Base-by-base conservation (phyloP, 2,113 vertebrate genomes). In the Perccottus glenii region DNA sequence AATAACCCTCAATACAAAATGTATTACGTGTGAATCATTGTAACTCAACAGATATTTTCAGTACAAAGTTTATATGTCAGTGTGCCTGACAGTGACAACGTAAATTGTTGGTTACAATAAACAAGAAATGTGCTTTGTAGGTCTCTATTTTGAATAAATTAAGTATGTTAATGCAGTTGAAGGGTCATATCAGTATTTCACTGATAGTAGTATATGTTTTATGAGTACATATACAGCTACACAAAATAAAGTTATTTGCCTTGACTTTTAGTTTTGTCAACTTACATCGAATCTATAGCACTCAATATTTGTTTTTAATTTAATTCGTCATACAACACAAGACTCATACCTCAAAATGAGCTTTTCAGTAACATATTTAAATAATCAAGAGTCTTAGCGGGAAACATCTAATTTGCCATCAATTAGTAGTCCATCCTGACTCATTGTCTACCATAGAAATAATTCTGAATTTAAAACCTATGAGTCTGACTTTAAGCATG, bases 81-180 rank as follows among this genome's bases (percentile, higher is more conserved):
- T n/a, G n/a, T n/a, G n/a, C n/a, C n/a, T n/a, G n/a, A n/a, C n/a
- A n/a, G 19, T 52, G 50, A 47, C 38, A 56, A 42, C 48, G 33
- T 67, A 60, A 60, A 49, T 45, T 46, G 2, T 6, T 56, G 68
- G 50, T 67, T 70, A 52, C 57, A 40, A 56, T 60, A 40, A 76
- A 60, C 60, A 57, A 75, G 47, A 19, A 67, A 64, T 60, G 14
- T 43, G 53, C 47, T 12, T 40, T 36, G 33, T 11, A 50, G 58
- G 35, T 35, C 43, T 45, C 53, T 40, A 43, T 32, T 9, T 27
- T 27, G 6, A 61, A 55, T 45, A 69, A 45, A 60, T n/a, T 0
- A 51, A 55, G 48, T n/a, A 9, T 58, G 19, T 50, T 38, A 67
- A 64, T 46, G 9, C 38, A 60, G 48, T 16, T 49, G 6, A 59